Conservation (phyloP, 2,797 vertebrate species). For the Natrix natrix region DNA sequence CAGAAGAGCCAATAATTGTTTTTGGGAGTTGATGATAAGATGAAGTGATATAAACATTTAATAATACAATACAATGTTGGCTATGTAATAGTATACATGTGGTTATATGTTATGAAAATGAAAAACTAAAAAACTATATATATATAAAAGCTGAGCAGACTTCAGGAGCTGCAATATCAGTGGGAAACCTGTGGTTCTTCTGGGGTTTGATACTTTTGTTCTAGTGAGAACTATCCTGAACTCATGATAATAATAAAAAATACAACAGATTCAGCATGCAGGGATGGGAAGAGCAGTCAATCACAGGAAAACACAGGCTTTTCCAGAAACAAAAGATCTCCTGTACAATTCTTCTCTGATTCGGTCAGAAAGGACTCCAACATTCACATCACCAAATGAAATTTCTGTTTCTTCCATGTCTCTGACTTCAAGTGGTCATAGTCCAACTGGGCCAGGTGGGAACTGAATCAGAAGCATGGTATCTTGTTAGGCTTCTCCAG, state of each 20-base stretch:
- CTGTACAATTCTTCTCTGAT: neutral
- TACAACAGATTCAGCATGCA: neutral
- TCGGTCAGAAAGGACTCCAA: neutral
- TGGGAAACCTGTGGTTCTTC: neutral
- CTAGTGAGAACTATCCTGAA: neutral
- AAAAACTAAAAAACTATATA: no score
- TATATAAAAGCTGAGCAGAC: neutral
- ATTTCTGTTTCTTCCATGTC: neutral
- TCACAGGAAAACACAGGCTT: neutral
- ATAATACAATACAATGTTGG: no score
- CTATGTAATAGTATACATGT: no score
- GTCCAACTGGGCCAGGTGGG: neutral
- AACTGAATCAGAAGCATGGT: neutral
- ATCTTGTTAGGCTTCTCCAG: neutral
- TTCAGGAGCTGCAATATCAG: neutral
- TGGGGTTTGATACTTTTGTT: neutral
- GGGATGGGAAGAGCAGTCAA: neutral
- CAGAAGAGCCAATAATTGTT: no score
- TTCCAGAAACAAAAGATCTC: neutral
- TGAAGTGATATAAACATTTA: no score
- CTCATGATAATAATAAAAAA: neutral
- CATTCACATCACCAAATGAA: neutral
- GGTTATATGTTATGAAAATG: no score
- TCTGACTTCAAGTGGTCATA: neutral
- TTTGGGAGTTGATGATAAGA: no score